phyloP scores from a whole-genome alignment of 2,797 vertebrate species.

The Phalloptychus januarius region DNA sequence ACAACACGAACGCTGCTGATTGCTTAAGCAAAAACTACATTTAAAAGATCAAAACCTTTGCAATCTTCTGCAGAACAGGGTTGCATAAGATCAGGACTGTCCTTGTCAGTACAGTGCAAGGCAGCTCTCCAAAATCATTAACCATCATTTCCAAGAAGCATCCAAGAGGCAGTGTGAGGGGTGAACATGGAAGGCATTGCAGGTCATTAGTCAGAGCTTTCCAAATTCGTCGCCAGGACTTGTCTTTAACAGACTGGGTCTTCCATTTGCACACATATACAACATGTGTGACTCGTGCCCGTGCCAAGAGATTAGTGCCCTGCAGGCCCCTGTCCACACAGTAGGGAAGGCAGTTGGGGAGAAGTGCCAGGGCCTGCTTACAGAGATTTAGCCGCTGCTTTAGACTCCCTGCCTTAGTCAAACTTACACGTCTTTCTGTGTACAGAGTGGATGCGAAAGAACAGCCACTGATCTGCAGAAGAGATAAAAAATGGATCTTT shows the following conservation, averaged over 20 bases:
- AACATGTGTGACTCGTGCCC: constrained; percentile 65
- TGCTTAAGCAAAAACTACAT: constrained; percentile 49
- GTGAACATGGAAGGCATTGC: constrained; percentile 34
- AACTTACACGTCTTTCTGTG: constrained; percentile 60
- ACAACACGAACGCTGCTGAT: constrained; percentile 16
- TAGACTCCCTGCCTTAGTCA: constrained; percentile 63
- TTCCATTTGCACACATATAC: constrained; percentile 46
- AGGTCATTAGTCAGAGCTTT: constrained; percentile 55
- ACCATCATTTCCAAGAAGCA: constrained; percentile 25
- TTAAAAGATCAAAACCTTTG: constrained; percentile 43
- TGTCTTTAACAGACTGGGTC: constrained; percentile 56
- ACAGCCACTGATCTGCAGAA: constrained; percentile 37
- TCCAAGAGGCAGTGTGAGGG: constrained; percentile 37
- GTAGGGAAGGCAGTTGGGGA: constrained; percentile 66
- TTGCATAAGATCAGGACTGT: constrained; percentile 47
- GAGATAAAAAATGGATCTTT: constrained; percentile 37
- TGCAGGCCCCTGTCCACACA: constrained; percentile 60
- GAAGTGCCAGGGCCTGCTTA: constrained; percentile 74
- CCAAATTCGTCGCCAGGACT: constrained; percentile 50
- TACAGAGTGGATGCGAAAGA: constrained; percentile 25
- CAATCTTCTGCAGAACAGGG: constrained; percentile 45
- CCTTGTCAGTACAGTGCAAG: constrained; percentile 34
- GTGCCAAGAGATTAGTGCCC: constrained; percentile 71
- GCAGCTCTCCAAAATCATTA: constrained; percentile 40
- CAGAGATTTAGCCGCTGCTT: constrained; percentile 72